Conservation (phyloP, 1,140 invertebrate species). For the Eupeodes corollae region DNA sequence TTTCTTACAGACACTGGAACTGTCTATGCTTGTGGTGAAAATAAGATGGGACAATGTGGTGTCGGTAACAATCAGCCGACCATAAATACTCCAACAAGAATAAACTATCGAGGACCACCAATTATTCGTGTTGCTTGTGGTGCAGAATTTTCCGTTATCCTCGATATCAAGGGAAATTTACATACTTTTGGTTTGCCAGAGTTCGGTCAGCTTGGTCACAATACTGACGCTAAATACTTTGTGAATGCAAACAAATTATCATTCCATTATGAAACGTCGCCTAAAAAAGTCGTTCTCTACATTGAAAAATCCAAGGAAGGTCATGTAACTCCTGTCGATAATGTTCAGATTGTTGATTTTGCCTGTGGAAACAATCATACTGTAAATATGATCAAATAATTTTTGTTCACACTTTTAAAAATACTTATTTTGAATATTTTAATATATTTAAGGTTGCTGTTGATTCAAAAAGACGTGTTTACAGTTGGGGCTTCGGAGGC, state of each 20-base stretch:
- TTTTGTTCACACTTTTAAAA: background rate
- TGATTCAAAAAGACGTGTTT: conserved; percentile 75
- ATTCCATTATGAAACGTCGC: conserved; percentile 72
- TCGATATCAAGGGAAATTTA: conserved; percentile 77
- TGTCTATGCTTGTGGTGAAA: conserved; percentile 80
- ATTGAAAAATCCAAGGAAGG: conserved; percentile 83
- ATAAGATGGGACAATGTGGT: conserved; percentile 84
- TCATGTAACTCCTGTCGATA: conserved; percentile 68
- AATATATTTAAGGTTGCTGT: conserved; percentile 54
- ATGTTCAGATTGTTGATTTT: conserved; percentile 79
- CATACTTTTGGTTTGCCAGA: conserved; percentile 88
- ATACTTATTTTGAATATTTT: background rate
- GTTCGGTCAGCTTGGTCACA: conserved; percentile 84
- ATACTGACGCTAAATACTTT: conserved; percentile 89
- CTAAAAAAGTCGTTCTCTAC: conserved; percentile 73
- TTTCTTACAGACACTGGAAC: conserved; percentile 79
- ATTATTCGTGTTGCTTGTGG: conserved; percentile 80
- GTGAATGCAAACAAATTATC: conserved; percentile 77
- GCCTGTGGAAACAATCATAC: conserved; percentile 85
- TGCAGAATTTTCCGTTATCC: conserved; percentile 81
- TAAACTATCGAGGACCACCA: conserved; percentile 65
- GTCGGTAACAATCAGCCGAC: conserved; percentile 61
- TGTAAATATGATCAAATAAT: conserved; percentile 40
- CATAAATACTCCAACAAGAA: conserved; percentile 59
- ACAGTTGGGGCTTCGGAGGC: conserved; percentile 90